Evolutionary conservation across 2,113 vertebrate genomes (phyloP).

Genomic region (Isurus oxyrinchus): DNA sequence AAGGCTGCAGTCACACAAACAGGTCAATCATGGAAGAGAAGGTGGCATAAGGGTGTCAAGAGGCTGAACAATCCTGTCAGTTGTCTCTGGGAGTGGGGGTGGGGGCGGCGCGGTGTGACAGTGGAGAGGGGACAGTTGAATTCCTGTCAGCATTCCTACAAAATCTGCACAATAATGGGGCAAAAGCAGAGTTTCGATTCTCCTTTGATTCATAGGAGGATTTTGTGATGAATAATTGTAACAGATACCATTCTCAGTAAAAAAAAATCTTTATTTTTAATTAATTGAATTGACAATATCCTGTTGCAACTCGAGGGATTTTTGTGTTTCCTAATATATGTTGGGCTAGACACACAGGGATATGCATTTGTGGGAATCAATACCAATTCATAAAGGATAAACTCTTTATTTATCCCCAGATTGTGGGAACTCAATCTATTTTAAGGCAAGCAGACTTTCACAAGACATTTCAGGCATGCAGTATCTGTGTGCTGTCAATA

Average conservation of each 20-base stretch:
- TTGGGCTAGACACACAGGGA: background rate
- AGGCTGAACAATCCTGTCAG: conserved; percentile 29
- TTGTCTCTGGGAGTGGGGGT: background rate
- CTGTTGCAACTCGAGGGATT: background rate
- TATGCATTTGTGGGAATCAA: conserved; percentile 1
- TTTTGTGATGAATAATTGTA: background rate
- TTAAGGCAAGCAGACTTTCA: background rate
- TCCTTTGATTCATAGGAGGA: background rate
- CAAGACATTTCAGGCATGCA: background rate
- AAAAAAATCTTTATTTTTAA: conserved; percentile 22
- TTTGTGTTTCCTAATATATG: background rate
- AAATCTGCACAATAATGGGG: conserved; percentile 22
- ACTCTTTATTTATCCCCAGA: conserved; percentile 10
- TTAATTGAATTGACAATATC: conserved; percentile 24
- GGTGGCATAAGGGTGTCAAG: background rate
- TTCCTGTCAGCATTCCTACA: conserved; percentile 17
- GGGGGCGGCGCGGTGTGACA: background rate
- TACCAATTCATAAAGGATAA: conserved; percentile 34
- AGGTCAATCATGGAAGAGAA: conserved; percentile 31
- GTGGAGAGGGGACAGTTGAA: background rate
- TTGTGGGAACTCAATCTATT: conserved; percentile 22
- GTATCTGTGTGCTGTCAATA: conserved; percentile 13
- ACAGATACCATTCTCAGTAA: background rate
- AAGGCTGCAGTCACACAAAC: conserved; percentile 31
- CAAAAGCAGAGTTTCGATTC: conserved; percentile 16